Evolutionary conservation across 2,113 vertebrate genomes (phyloP).

Genomic region (Accipiter virgatus): DNA sequence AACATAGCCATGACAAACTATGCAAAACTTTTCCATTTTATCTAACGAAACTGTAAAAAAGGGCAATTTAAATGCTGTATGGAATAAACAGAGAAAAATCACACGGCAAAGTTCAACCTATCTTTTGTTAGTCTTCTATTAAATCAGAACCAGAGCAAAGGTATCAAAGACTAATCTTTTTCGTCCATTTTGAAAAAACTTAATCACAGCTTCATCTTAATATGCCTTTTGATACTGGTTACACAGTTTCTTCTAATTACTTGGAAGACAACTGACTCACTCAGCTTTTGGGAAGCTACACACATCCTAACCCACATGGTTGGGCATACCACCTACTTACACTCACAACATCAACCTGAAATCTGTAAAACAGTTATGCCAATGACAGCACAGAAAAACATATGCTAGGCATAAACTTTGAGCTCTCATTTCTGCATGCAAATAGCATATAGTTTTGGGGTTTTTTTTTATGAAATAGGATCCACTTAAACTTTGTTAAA

Average conservation of each 20-base stretch:
- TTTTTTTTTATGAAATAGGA: not conserved
- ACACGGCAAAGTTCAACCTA: not conserved
- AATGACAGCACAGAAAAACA: not conserved
- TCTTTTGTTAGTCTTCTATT: not conserved
- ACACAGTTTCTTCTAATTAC: not conserved
- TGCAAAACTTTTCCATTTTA: fast-evolving
- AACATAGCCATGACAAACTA: not conserved
- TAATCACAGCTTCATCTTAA: not conserved
- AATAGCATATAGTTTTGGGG: fast-evolving
- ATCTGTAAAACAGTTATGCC: not conserved
- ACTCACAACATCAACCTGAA: not conserved
- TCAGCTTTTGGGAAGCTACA: not conserved
- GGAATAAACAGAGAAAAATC: not conserved
- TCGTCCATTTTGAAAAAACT: not conserved
- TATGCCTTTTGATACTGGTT: not conserved
- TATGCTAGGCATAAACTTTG: fast-evolving
- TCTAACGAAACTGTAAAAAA: not conserved
- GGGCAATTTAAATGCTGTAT: not conserved
- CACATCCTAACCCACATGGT: fast-evolving
- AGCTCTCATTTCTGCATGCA: not conserved
- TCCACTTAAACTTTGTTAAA: not conserved
- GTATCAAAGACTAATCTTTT: not conserved
- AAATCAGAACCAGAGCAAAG: not conserved
- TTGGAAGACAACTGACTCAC: not conserved
- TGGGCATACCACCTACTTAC: fast-evolving